A percentile compares a stretch with the other conserved stretches of the same genome.
phyloP scores from a whole-genome alignment of 37 sponge, comb jelly and placozoan genomes.

The Oscarella lobularis region DNA sequence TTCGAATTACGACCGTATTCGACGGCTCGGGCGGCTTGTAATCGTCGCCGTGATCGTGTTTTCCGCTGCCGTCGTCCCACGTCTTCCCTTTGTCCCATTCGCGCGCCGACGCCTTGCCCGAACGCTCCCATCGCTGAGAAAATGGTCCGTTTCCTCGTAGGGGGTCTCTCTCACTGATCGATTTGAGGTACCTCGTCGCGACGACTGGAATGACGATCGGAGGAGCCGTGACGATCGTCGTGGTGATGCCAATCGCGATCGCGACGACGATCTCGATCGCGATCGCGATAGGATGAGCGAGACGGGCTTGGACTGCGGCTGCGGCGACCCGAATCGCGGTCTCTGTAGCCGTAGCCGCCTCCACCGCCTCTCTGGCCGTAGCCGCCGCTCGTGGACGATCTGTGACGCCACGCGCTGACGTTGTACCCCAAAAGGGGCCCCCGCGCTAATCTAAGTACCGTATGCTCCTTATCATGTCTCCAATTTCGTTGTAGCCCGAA shows the following conservation, averaged over 20 bases:
- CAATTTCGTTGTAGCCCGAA: background rate
- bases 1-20: background rate
- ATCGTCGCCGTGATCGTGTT: background rate
- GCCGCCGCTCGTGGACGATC: background rate
- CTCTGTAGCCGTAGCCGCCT: background rate
- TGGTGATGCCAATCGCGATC: conserved; percentile 1
- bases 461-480: background rate
- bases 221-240: too few species aligned
- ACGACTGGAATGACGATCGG: too few species aligned
- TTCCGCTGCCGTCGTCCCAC: too few species aligned
- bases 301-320: background rate
- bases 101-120: too few species aligned
- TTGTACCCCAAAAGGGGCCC: background rate
- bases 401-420: background rate
- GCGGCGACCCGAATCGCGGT: background rate
- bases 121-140: too few species aligned
- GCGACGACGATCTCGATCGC: background rate
- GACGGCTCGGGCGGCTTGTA: too few species aligned
- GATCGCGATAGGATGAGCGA: background rate
- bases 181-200: too few species aligned
- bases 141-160: too few species aligned
- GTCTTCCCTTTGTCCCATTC: too few species aligned
- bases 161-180: too few species aligned
- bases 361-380: background rate
- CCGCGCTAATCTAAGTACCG: background rate